Evolutionary conservation across 2,888 invertebrate genomes (phyloP).

Genomic region (Hermaeophaga mercurialis): DNA sequence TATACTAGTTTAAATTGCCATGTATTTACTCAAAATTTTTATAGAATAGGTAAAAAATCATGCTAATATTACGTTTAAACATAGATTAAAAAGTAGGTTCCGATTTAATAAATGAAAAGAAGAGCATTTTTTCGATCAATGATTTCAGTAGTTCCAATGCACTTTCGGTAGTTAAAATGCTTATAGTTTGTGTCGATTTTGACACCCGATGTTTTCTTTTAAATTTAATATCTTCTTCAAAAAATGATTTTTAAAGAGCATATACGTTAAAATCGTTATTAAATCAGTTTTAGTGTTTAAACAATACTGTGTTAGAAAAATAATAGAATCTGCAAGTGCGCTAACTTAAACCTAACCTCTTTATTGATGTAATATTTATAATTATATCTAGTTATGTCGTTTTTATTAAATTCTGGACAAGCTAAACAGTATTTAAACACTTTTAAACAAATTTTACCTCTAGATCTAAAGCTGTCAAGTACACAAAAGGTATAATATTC

Average conservation of each 20-base stretch:
- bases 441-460: slow-evolving; percentile 59
- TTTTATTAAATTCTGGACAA: slow-evolving; percentile 63
- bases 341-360: slow-evolving; percentile 25
- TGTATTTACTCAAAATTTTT: too few species aligned
- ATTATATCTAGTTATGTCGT: slow-evolving; percentile 46
- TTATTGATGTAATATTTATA: slow-evolving; percentile 9
- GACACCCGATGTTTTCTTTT: slow-evolving; percentile 5
- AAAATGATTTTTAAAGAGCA: not conserved
- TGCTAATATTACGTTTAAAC: too few species aligned
- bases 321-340: not conserved
- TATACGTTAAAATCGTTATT: not conserved
- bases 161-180: slow-evolving; percentile 2
- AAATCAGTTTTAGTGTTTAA: not conserved
- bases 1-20: too few species aligned
- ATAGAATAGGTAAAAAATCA: too few species aligned
- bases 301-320: not conserved
- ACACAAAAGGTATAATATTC: slow-evolving; percentile 77
- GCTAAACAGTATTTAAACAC: slow-evolving; percentile 62
- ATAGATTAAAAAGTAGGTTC: too few species aligned
- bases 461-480: slow-evolving; percentile 63
- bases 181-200: not conserved
- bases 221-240: not conserved
- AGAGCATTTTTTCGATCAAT: too few species aligned
- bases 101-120: too few species aligned
- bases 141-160: not conserved